Conservation (phyloP, 2,113 vertebrate species). For the Myrmecobius fasciatus region DNA sequence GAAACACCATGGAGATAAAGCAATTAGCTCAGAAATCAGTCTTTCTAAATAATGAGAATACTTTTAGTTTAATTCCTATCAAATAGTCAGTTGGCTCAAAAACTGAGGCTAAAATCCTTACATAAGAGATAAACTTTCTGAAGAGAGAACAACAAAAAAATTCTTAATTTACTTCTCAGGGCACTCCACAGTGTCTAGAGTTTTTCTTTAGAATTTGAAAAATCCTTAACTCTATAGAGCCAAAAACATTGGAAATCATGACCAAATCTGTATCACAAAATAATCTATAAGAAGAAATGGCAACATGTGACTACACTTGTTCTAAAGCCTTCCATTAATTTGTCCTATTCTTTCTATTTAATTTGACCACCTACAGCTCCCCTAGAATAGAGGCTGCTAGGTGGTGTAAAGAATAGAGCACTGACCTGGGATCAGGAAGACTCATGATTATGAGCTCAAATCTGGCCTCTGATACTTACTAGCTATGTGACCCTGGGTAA, state of each 20-base stretch:
- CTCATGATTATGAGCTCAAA: neutral
- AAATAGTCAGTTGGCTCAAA: conserved; percentile 68
- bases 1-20: neutral
- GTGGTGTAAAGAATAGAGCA: neutral
- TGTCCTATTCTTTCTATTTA: neutral
- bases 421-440: neutral
- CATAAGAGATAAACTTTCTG: neutral
- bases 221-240: neutral
- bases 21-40: neutral
- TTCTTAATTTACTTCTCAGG: conserved; percentile 62
- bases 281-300: neutral
- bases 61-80: conserved; percentile 63
- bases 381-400: too few relatives aligned
- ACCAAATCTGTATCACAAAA: neutral
- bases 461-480: neutral
- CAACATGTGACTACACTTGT: neutral
- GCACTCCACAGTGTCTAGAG: conserved; percentile 65
- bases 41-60: neutral
- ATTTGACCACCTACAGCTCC: neutral
- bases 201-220: conserved; percentile 56
- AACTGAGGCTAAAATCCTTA: conserved; percentile 65
- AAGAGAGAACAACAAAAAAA: conserved; percentile 70
- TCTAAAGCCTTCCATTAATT: neutral
- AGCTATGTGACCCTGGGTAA: neutral
- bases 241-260: neutral